Conservation (phyloP, 2,888 invertebrate species). For the Agonopterix subpropinquella region DNA sequence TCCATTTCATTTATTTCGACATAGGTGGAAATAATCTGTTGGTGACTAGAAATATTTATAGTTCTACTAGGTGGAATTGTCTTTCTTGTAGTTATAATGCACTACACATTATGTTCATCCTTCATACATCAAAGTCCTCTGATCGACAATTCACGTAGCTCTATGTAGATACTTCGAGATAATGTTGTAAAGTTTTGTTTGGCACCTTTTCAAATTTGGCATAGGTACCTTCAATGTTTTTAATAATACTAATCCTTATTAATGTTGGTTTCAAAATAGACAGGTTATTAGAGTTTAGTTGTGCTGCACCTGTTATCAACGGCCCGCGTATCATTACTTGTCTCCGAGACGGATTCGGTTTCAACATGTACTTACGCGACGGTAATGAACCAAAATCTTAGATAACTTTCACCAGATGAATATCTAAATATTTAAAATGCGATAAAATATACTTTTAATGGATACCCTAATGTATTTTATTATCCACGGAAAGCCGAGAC, state of each 20-base stretch:
- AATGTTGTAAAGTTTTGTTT: no score
- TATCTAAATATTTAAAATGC: slow-evolving; percentile 72
- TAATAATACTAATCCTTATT: neutral
- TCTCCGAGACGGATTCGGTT: slow-evolving; percentile 43
- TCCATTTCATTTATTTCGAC: no score
- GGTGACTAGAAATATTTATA: no score
- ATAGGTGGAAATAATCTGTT: no score
- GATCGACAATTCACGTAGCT: no score
- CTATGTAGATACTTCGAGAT: no score
- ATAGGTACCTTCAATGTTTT: no score
- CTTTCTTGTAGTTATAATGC: no score
- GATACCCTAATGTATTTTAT: slow-evolving; percentile 59
- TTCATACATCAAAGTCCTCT: no score
- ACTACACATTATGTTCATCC: no score
- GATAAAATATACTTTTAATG: slow-evolving; percentile 73
- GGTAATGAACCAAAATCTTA: slow-evolving; percentile 60
- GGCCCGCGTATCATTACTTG: slow-evolving; percentile 10
- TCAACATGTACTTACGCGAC: slow-evolving; percentile 30
- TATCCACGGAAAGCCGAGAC: slow-evolving; percentile 43
- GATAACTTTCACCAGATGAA: slow-evolving; percentile 68
- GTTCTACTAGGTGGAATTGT: no score
- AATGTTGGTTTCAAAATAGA: neutral
- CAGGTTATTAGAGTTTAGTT: neutral
- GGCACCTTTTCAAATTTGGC: no score
- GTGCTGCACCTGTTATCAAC: slow-evolving; percentile 1